phyloP scores from a whole-genome alignment of 1,140 invertebrate genomes.

The Drosophila pruinosa region DNA sequence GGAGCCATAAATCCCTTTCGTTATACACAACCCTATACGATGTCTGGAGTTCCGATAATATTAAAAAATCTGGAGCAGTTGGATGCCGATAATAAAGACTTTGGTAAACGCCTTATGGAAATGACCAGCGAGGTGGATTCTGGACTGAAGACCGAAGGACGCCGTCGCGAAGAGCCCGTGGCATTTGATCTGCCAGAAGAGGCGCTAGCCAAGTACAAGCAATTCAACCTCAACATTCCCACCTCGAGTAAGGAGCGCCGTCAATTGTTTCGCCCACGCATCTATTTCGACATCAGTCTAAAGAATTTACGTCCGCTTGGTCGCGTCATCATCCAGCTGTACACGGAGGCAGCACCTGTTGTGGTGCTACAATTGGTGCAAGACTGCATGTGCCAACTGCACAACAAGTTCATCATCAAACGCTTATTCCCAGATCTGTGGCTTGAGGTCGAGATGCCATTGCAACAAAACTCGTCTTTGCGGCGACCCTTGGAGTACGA shows the following conservation, averaged over 20 bases:
- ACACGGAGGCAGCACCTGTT: constrained; percentile 68
- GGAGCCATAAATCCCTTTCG: constrained; percentile 58
- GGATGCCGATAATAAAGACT: constrained; percentile 38
- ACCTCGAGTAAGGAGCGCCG: constrained; percentile 32
- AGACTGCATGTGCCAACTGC: constrained; percentile 49
- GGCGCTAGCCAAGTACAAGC: constrained; percentile 55
- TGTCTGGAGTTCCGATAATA: constrained; percentile 31
- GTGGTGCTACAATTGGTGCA: constrained; percentile 70
- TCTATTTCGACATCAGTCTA: constrained; percentile 63
- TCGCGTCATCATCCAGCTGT: constrained; percentile 61
- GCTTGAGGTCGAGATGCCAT: constrained; percentile 61
- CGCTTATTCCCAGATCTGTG: constrained; percentile 65
- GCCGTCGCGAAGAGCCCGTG: background rate
- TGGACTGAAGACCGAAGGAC: constrained; percentile 3
- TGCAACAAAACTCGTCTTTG: constrained; percentile 26
- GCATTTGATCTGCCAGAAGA: constrained; percentile 27
- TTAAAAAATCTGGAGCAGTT: constrained; percentile 34
- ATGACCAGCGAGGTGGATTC: constrained; percentile 43
- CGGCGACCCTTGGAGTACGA: constrained; percentile 60
- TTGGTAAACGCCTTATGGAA: constrained; percentile 47
- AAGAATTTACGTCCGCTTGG: constrained; percentile 59
- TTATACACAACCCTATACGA: constrained; percentile 6
- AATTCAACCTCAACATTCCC: constrained; percentile 41
- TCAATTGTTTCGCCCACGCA: constrained; percentile 55
- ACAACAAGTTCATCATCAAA: constrained; percentile 46